These are phyloP conservation scores for Aplochiton taeniatus DNA, from an alignment of 2,797 vertebrate genomes.

Conservation along the genomic window DNA sequence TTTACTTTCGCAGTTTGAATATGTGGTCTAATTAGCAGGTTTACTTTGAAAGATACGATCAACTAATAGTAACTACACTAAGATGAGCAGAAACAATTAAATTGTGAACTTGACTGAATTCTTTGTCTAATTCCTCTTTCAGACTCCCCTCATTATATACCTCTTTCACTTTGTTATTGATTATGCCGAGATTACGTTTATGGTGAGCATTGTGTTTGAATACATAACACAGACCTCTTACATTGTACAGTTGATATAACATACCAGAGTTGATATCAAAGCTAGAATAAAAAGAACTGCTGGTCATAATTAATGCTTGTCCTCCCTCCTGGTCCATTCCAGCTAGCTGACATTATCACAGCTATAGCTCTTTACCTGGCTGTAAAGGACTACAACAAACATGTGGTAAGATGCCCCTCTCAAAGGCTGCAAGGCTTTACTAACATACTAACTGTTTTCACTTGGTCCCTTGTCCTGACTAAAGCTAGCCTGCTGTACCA, in stretches of 20 bases:
- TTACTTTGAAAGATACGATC: background rate
- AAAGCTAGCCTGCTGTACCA: too few relatives aligned
- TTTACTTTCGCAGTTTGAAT: background rate
- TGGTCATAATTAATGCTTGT: background rate
- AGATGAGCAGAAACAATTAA: too few relatives aligned
- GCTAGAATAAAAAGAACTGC: too few relatives aligned
- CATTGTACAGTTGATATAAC: too few relatives aligned
- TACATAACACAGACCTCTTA: too few relatives aligned
- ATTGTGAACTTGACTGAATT: background rate
- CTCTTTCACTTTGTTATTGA: slow-evolving; percentile 96
- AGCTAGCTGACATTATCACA: slow-evolving; percentile 91
- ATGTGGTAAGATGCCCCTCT: slow-evolving; percentile 82
- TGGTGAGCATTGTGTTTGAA: slow-evolving; percentile 78
- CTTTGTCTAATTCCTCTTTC: slow-evolving; percentile 20
- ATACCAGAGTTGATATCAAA: too few relatives aligned
- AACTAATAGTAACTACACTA: too few relatives aligned
- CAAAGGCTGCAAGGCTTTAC: background rate
- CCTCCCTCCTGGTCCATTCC: slow-evolving; percentile 25
- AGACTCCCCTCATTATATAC: slow-evolving; percentile 98
- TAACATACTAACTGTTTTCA: too few relatives aligned
- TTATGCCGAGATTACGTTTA: slow-evolving; percentile 94
- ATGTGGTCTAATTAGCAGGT: background rate
- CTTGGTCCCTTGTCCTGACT: too few relatives aligned
- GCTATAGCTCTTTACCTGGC: slow-evolving; percentile 91
- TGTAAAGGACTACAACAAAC: slow-evolving; percentile 91